A percentile compares a stretch with the other conserved stretches of the same genome.
Evolutionary conservation across 2,888 invertebrate genomes (phyloP).

Genomic region (Cephus sareptanus): DNA sequence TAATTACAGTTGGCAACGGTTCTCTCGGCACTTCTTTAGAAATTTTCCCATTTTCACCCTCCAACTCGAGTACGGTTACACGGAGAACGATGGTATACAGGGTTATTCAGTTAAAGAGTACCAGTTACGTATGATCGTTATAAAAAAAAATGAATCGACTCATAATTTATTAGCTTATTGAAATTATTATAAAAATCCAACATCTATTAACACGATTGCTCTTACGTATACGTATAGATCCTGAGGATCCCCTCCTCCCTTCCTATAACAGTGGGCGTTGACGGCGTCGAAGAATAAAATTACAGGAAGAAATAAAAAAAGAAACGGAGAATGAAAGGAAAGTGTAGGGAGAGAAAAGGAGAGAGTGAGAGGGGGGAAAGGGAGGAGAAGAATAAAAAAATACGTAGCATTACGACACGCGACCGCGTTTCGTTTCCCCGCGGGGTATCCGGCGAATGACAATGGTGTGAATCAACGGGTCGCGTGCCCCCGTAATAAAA

Average conservation of each 20-base stretch:
- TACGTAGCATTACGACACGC: conserved; percentile 28
- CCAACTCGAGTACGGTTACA: background rate
- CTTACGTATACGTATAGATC: background rate
- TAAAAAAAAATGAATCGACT: background rate
- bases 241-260: no score
- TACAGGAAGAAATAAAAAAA: conserved; percentile 1
- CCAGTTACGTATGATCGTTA: background rate
- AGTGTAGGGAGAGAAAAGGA: background rate
- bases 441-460: conserved; percentile 3
- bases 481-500: conserved; percentile 29
- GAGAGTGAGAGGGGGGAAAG: conserved; percentile 9
- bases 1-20: conserved; percentile 36
- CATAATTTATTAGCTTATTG: background rate
- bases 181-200: background rate
- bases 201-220: background rate
- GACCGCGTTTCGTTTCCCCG: conserved; percentile 16
- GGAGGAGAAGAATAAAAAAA: conserved; percentile 9
- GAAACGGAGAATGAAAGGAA: background rate
- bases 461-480: conserved; percentile 27
- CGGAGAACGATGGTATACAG: background rate
- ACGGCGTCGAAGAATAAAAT: background rate
- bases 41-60: background rate
- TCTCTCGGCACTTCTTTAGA: background rate
- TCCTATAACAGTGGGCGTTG: background rate
- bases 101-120: background rate